Evolutionary conservation across 1,140 invertebrate genomes (phyloP).

Genomic region (Drosophila pseudoobscura): DNA sequence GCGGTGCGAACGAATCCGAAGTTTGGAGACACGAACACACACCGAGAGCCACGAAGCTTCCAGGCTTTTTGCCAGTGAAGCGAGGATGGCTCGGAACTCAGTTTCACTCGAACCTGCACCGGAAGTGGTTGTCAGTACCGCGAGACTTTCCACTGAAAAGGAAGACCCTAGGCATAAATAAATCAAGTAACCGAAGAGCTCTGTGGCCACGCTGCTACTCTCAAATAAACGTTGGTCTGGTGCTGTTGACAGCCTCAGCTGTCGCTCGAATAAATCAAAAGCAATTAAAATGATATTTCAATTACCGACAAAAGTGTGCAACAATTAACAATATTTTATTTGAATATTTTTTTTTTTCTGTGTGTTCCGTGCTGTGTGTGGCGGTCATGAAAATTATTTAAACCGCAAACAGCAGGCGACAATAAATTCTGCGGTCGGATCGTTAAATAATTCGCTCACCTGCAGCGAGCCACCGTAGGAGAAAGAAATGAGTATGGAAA

Average conservation of each 20-base stretch:
- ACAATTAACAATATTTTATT: constrained; percentile 19
- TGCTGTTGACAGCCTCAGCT: not conserved
- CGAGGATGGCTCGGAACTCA: constrained; percentile 55
- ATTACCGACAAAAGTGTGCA: constrained; percentile 33
- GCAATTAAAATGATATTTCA: constrained; percentile 35
- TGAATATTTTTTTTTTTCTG: too few species aligned
- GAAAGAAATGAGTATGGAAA: constrained; percentile 19
- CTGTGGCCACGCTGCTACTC: not conserved
- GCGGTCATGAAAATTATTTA: constrained; percentile 25
- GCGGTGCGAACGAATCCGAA: constrained; percentile 5
- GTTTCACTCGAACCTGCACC: constrained; percentile 77
- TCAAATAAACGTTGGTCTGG: not conserved
- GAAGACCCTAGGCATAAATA: constrained; percentile 7
- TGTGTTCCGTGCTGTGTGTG: constrained; percentile 7
- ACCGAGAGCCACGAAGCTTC: constrained; percentile 3
- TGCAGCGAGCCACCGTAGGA: constrained; percentile 9
- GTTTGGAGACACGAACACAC: not conserved
- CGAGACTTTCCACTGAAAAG: constrained; percentile 37
- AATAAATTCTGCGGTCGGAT: constrained; percentile 47
- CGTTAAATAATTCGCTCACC: constrained; percentile 51
- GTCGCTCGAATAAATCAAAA: constrained; percentile 1
- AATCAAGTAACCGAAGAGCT: constrained; percentile 8
- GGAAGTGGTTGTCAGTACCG: constrained; percentile 71
- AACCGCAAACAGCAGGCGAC: constrained; percentile 38
- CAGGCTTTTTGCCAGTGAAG: constrained; percentile 64